These are phyloP conservation scores for Oncorhynchus nerka DNA, from an alignment of 2,113 vertebrate species.

Conservation along the genomic window DNA sequence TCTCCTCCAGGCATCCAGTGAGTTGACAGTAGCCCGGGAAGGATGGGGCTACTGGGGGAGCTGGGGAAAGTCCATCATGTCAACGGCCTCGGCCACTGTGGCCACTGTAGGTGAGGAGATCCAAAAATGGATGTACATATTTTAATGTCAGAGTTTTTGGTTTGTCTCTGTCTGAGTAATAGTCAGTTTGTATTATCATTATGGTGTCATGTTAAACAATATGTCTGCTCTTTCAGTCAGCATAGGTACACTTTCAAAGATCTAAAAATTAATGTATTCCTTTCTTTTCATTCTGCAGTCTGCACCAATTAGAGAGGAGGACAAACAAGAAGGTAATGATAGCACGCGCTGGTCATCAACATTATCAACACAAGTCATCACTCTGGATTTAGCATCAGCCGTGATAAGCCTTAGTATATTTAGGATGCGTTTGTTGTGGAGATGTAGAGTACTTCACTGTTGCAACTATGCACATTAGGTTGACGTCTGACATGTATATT, in stretches of 20 bases:
- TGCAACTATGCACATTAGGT: background rate
- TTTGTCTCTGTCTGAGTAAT: background rate
- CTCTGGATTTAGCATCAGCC: background rate
- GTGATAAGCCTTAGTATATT: background rate
- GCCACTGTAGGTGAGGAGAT: constrained; percentile 87
- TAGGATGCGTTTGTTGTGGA: background rate
- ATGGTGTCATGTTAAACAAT: background rate
- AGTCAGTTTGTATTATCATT: background rate
- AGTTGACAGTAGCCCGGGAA: constrained; percentile 72
- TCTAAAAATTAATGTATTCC: background rate
- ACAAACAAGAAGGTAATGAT: background rate
- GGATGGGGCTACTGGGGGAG: constrained; percentile 96
- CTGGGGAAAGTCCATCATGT: constrained; percentile 93
- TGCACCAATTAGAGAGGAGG: constrained; percentile 21
- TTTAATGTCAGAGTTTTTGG: too few relatives aligned
- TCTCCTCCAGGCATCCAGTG: constrained; percentile 39
- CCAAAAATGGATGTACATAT: background rate
- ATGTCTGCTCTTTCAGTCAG: too few relatives aligned
- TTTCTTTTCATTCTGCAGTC: constrained; percentile 68
- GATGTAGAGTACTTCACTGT: background rate
- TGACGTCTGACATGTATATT: background rate
- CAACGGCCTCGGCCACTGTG: constrained; percentile 91
- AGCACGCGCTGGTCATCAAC: background rate
- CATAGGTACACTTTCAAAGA: background rate
- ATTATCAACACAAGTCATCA: background rate